Evolutionary conservation across 2,797 vertebrate genomes (phyloP).

Genomic region (Labroides dimidiatus): DNA sequence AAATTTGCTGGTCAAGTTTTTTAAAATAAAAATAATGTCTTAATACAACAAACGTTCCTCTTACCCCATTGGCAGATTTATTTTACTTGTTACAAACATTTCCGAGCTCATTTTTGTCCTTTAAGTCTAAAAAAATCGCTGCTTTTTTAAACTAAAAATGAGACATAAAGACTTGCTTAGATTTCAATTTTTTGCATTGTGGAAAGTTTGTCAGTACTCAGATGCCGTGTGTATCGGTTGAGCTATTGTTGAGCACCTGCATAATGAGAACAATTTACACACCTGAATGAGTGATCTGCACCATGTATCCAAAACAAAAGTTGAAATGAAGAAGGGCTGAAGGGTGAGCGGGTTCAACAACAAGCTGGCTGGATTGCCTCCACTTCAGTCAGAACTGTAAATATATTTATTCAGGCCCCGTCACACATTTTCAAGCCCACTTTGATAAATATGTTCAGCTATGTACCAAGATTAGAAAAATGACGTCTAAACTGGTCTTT

Average conservation of each 20-base stretch:
- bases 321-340: background rate
- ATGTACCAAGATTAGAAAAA: constrained; percentile 4
- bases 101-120: too few relatives aligned
- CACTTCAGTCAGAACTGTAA: constrained; percentile 20
- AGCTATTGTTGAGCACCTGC: background rate
- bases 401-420: constrained; percentile 37
- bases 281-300: constrained; percentile 18
- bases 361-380: constrained; percentile 5
- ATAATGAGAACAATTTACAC: background rate
- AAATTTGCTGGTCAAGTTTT: too few relatives aligned
- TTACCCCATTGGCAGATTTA: too few relatives aligned
- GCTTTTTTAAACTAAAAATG: too few relatives aligned
- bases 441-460: constrained; percentile 42
- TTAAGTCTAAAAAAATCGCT: too few relatives aligned
- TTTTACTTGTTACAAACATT: too few relatives aligned
- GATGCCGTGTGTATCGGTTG: background rate
- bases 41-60: too few relatives aligned
- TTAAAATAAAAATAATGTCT: too few relatives aligned
- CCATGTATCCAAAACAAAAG: constrained; percentile 22
- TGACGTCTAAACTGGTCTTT: background rate
- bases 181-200: too few relatives aligned
- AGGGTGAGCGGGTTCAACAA: constrained; percentile 7
- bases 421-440: constrained; percentile 27
- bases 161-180: too few relatives aligned
- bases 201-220: background rate